Evolutionary conservation across 2,797 vertebrate species (phyloP).

Genomic region (Chloroceryle inda): DNA sequence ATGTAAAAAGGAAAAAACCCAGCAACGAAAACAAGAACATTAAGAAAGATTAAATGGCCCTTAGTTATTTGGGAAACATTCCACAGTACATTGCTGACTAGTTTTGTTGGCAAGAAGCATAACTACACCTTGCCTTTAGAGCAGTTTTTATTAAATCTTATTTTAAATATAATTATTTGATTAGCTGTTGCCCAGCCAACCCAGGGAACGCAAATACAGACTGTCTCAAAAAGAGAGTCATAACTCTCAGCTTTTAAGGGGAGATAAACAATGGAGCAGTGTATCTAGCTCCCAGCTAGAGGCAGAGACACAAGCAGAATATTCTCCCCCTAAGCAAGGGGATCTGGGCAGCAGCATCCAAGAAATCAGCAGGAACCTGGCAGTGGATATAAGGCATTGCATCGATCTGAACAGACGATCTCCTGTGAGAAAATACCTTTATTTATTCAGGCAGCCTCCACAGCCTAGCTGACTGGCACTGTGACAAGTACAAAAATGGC

Average conservation of each 20-base stretch:
- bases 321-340: conserved; percentile 6
- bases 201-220: conserved; percentile 23
- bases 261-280: conserved; percentile 28
- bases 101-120: background rate
- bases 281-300: background rate
- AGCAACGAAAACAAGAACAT: background rate
- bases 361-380: conserved; percentile 54
- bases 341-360: background rate
- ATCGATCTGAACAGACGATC: background rate
- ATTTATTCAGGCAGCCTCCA: background rate
- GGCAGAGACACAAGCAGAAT: background rate
- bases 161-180: conserved; percentile 44
- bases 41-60: background rate
- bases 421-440: conserved; percentile 63
- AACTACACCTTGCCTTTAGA: background rate
- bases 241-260: background rate
- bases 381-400: conserved; percentile 6
- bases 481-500: background rate
- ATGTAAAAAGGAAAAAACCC: background rate
- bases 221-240: background rate
- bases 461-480: background rate
- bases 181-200: conserved; percentile 38
- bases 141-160: background rate
- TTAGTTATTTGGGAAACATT: background rate
- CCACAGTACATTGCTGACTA: background rate